Evolutionary conservation across 2,797 vertebrate genomes (phyloP).

Genomic region (Dicrostonyx torquatus): DNA sequence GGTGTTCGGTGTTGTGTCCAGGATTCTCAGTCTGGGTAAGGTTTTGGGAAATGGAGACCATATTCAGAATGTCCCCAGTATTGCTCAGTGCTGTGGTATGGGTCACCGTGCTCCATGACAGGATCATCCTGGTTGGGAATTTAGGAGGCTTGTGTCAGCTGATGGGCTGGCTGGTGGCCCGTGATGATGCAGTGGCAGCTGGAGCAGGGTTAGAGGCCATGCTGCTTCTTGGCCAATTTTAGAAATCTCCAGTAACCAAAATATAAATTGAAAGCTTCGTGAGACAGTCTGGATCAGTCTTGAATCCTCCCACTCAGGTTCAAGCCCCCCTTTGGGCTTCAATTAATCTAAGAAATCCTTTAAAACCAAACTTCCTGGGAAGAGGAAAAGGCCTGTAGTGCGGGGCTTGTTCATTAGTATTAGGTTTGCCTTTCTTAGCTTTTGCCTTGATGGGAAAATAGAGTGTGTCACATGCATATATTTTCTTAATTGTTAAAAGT

Average conservation of each 20-base stretch:
- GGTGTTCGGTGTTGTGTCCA: rapidly evolving
- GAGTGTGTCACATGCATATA: not conserved
- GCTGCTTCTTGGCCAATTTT: not conserved
- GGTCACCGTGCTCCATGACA: not conserved
- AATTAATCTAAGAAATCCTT: slow-evolving; percentile 35
- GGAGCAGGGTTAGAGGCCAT: not conserved
- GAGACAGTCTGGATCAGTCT: not conserved
- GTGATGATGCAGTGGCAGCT: not conserved
- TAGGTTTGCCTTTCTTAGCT: slow-evolving; percentile 1
- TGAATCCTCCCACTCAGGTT: slow-evolving; percentile 7
- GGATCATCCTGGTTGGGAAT: not conserved
- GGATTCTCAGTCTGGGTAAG: not conserved
- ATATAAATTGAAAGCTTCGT: slow-evolving; percentile 21
- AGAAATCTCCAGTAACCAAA: not conserved
- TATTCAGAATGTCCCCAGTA: not conserved
- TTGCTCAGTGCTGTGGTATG: rapidly evolving
- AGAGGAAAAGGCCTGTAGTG: not conserved
- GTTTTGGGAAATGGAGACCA: not conserved
- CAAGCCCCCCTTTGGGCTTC: not conserved
- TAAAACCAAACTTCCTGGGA: slow-evolving; percentile 41
- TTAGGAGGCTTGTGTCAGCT: not conserved
- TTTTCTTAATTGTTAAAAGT: slow-evolving; percentile 65
- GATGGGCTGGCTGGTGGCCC: not conserved
- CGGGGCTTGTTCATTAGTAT: not conserved
- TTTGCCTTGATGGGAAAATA: not conserved